Conservation (phyloP, 1,140 invertebrate genomes). For the Galendromus occidentalis region DNA sequence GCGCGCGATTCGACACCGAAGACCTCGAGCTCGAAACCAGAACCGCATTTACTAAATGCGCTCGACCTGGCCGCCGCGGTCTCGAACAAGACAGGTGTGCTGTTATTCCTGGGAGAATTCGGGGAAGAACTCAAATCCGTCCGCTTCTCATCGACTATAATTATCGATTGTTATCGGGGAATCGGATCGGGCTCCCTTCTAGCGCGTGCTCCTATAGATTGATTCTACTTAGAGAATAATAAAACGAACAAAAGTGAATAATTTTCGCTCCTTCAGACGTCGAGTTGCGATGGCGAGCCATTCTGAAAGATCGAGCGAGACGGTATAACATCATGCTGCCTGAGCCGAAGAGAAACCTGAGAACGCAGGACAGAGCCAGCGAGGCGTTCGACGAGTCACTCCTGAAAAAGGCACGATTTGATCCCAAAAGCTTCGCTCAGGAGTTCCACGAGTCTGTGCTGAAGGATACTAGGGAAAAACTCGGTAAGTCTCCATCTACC, state of each 20-base stretch:
- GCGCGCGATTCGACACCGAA: not conserved
- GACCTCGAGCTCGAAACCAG: not conserved
- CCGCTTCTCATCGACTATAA: no score
- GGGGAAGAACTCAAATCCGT: no score
- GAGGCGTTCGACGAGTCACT: slow-evolving; percentile 9
- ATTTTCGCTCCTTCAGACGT: not conserved
- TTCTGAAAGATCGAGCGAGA: slow-evolving; percentile 6
- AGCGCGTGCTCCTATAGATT: no score
- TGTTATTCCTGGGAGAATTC: no score
- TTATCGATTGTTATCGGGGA: no score
- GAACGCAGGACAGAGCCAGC: not conserved
- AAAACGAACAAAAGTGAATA: no score
- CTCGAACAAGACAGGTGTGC: no score
- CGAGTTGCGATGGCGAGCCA: not conserved
- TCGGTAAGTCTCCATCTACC: not conserved
- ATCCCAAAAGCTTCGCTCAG: slow-evolving; percentile 9
- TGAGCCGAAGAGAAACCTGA: not conserved
- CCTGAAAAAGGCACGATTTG: slow-evolving; percentile 9
- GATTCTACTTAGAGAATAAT: no score
- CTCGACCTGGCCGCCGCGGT: not conserved
- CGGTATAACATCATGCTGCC: not conserved
- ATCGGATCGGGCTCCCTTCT: no score
- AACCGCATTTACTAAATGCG: not conserved
- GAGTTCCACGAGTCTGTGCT: slow-evolving; percentile 11
- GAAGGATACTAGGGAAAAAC: slow-evolving; percentile 11